Evolutionary conservation across 2,113 vertebrate species (phyloP).

Genomic region (Amia ocellicauda): DNA sequence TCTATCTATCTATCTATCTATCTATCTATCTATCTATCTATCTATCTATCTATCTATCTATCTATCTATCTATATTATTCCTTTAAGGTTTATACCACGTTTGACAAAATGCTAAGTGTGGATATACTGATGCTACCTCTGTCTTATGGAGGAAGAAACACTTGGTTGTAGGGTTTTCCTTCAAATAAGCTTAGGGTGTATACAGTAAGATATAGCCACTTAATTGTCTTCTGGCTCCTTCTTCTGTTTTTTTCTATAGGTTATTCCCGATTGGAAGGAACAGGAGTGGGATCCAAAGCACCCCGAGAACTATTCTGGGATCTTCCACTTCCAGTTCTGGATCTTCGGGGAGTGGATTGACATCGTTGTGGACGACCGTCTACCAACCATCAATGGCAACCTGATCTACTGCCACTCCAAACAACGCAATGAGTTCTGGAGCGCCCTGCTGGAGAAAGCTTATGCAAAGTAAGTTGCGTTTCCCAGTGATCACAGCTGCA

Average conservation of each 20-base stretch:
- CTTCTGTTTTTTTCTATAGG: conserved; percentile 60
- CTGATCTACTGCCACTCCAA: conserved; percentile 88
- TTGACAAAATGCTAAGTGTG: too few relatives aligned
- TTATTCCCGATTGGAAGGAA: conserved; percentile 77
- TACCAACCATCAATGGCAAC: conserved; percentile 76
- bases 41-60: too few relatives aligned
- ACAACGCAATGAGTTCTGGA: conserved; percentile 85
- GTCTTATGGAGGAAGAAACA: too few relatives aligned
- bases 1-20: too few relatives aligned
- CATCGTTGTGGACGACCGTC: conserved; percentile 87
- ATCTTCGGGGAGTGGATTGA: conserved; percentile 86
- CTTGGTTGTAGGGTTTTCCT: too few relatives aligned
- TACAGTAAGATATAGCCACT: too few relatives aligned
- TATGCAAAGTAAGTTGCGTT: conserved; percentile 79
- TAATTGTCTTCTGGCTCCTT: too few relatives aligned
- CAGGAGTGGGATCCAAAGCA: conserved; percentile 84
- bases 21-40: too few relatives aligned
- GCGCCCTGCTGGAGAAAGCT: conserved; percentile 86
- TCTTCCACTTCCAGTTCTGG: conserved; percentile 94
- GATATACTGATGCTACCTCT: too few relatives aligned
- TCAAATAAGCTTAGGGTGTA: too few relatives aligned
- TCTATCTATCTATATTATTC: not conserved
- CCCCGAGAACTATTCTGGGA: conserved; percentile 78
- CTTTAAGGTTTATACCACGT: too few relatives aligned
- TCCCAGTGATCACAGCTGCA: too few relatives aligned